Evolutionary conservation across 2,113 vertebrate genomes (phyloP).

Genomic region (Alces alces): DNA sequence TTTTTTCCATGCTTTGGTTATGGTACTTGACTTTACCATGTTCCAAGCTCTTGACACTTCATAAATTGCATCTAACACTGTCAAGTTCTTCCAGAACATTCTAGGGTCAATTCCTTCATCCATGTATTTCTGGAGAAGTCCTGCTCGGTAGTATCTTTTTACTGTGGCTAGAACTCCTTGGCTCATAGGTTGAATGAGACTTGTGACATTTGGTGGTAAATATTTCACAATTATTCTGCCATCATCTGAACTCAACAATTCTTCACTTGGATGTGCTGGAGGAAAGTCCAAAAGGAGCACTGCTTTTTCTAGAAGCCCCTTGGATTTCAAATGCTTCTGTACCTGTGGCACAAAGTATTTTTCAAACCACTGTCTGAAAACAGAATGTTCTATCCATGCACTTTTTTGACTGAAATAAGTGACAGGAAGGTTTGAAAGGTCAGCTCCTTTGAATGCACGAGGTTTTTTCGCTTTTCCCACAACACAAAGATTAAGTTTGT

Average conservation of each 20-base stretch:
- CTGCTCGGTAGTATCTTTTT: constrained; percentile 71
- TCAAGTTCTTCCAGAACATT: constrained; percentile 74
- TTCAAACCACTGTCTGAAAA: constrained; percentile 76
- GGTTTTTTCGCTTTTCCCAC: constrained; percentile 74
- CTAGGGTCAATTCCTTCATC: constrained; percentile 65
- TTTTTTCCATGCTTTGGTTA: constrained; percentile 72
- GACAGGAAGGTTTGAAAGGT: constrained; percentile 70
- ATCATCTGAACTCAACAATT: constrained; percentile 63
- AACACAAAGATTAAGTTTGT: constrained; percentile 76
- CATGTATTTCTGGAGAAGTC: constrained; percentile 70
- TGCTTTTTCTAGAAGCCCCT: constrained; percentile 71
- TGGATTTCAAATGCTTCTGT: constrained; percentile 70
- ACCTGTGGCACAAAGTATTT: constrained; percentile 74
- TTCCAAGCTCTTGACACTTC: constrained; percentile 72
- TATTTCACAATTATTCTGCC: constrained; percentile 72
- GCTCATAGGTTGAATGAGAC: constrained; percentile 74
- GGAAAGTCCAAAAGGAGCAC: constrained; percentile 72
- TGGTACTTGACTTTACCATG: constrained; percentile 66
- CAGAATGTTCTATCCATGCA: constrained; percentile 68
- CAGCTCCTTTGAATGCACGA: constrained; percentile 71
- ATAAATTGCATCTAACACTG: constrained; percentile 74
- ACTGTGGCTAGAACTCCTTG: constrained; percentile 69
- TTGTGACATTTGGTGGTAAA: constrained; percentile 71
- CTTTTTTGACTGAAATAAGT: constrained; percentile 74
- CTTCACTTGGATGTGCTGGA: constrained; percentile 54